Evolutionary conservation across 2,797 vertebrate genomes (phyloP), one percentile per base, ranked within the genome.

Genomic region (Acanthopagrus latus): DNA sequence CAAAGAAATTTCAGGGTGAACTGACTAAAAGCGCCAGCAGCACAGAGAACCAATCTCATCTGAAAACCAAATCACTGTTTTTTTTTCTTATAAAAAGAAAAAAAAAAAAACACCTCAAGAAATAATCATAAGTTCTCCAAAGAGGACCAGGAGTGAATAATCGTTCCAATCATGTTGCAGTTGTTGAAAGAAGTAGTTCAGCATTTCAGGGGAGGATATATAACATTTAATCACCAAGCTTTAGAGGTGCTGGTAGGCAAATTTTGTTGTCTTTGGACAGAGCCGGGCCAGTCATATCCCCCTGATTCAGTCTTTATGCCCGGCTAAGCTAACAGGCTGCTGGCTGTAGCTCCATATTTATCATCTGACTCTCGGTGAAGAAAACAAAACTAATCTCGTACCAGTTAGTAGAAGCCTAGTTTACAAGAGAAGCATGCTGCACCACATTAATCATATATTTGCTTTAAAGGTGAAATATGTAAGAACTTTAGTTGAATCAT

Each of bases 1-100:
- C 14, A 72, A 27, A 72, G 11, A 65, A 21, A 60, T 21, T 2
- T 59, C 2, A 58, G 59, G 23, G 8, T 60, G 27, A 27, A 43
- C 21, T 25, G 48, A 5, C 29, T 55, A 44, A 52, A 68, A 77
- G 20, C 64, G 64, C 51, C 38, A 43, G 16, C 69, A 64, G 67
- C 20, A 21, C 66, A 51, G 47, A 71, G 25, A 64, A 25, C 14
- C 16, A 18, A 43, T 5, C 20, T 65, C 16, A 47, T 25, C 20
- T 58, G 33, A 64, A 29, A 57, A 64, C 21, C 17, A 41, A 55
- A 33, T 33, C 11, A 14, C 13, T 3, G 5, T 21, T 7, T 5
- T 10, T 58, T 0, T 43, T 7, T n/a, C 38, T 10, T n/a, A n/a
- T n/a, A n/a, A n/a, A n/a, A n/a, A n/a, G n/a, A n/a, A n/a, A n/a